Conservation (phyloP, 2,888 invertebrate genomes). For the Plebejus anna region DNA sequence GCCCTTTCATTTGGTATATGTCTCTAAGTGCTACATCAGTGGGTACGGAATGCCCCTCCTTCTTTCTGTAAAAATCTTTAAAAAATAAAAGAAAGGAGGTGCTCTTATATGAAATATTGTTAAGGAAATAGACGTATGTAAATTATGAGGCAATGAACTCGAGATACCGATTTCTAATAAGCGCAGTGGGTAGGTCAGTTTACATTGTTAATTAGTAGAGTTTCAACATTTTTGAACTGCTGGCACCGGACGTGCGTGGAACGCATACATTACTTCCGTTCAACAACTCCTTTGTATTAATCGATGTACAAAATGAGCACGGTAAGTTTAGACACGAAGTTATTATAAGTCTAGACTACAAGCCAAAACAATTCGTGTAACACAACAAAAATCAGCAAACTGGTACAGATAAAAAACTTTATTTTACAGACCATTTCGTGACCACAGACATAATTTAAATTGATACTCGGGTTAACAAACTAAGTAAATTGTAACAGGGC, state of each 20-base stretch:
- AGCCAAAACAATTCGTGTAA: background rate
- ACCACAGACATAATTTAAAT: constrained; percentile 9
- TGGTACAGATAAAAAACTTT: background rate
- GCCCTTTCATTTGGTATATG: too few relatives aligned
- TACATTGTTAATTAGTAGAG: background rate
- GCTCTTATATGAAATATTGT: background rate
- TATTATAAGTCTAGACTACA: background rate
- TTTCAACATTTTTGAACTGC: background rate
- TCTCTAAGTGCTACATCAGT: too few relatives aligned
- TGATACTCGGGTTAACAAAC: constrained; percentile 33
- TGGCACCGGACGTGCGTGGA: background rate
- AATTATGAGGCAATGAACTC: background rate
- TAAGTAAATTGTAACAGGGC: constrained; percentile 34
- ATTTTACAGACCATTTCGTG: constrained; percentile 10
- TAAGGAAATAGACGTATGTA: background rate
- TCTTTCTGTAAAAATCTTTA: background rate
- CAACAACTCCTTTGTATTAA: background rate
- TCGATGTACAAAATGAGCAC: background rate
- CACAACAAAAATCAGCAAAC: background rate
- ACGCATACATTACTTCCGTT: background rate
- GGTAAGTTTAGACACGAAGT: background rate
- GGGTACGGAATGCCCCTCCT: too few relatives aligned
- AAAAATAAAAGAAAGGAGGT: background rate
- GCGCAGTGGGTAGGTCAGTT: constrained; percentile 14
- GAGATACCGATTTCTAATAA: background rate